A percentile compares a stretch with the other conserved stretches of the same genome.
Conservation (phyloP, 2,113 vertebrate genomes). For the Poeciliopsis retropinna region DNA sequence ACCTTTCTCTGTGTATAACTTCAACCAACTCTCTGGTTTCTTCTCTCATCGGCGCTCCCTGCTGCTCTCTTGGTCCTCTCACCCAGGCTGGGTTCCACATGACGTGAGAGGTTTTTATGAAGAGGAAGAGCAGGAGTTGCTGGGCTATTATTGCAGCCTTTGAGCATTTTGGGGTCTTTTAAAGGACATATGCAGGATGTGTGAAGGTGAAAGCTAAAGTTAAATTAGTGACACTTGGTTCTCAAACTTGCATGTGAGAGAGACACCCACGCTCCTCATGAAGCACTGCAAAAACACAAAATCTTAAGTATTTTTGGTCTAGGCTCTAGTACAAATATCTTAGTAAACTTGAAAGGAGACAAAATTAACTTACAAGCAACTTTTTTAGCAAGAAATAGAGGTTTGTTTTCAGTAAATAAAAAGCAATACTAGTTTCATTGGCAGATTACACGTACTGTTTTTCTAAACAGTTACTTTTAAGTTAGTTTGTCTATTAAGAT, state of each 20-base stretch:
- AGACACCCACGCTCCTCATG: too few species aligned
- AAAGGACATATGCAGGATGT: constrained; percentile 6
- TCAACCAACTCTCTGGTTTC: constrained; percentile 27
- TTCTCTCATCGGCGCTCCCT: constrained; percentile 24
- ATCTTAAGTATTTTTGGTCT: too few species aligned
- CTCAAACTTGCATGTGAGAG: not conserved
- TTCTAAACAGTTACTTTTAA: too few species aligned
- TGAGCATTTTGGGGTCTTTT: constrained; percentile 20
- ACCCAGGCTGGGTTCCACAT: constrained; percentile 26
- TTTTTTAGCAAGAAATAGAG: too few species aligned
- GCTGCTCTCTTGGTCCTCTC: constrained; percentile 22
- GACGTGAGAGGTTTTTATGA: constrained; percentile 47
- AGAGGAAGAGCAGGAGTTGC: constrained; percentile 1
- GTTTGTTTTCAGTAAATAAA: too few species aligned
- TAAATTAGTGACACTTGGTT: constrained; percentile 47
- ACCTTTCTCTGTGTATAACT: constrained; percentile 43
- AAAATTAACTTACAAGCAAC: too few species aligned
- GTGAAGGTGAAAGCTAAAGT: constrained; percentile 13
- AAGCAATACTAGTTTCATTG: too few species aligned
- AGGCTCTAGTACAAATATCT: too few species aligned
- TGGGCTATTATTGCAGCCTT: constrained; percentile 27
- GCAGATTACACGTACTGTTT: too few species aligned
- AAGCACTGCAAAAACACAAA: too few species aligned
- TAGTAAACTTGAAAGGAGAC: too few species aligned
- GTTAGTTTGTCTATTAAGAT: too few species aligned